A percentile compares a stretch with the other conserved stretches of the same genome.
Conservation (phyloP, 2,888 invertebrate genomes). For the Teleiodes luculella region DNA sequence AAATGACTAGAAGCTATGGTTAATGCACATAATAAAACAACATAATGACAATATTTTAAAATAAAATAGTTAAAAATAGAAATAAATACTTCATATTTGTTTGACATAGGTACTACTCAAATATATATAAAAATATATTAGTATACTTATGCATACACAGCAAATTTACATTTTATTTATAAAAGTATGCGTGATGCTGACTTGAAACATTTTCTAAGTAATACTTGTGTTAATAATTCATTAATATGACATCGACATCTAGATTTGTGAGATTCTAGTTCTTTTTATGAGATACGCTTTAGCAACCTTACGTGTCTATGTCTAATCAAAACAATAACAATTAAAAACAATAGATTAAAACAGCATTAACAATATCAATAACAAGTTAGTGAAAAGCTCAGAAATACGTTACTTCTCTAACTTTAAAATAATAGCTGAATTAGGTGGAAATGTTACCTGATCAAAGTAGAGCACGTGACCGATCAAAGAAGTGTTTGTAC, state of each 20-base stretch:
- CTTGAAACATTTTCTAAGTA: too few species aligned
- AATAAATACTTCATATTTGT: too few species aligned
- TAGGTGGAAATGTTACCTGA: constrained; percentile 60
- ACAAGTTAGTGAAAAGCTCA: too few species aligned
- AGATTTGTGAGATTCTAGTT: too few species aligned
- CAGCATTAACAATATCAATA: too few species aligned
- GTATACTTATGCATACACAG: too few species aligned
- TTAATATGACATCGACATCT: too few species aligned
- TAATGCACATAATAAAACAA: too few species aligned
- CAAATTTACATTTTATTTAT: too few species aligned
- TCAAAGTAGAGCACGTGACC: constrained; percentile 65
- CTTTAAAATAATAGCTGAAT: constrained; percentile 65
- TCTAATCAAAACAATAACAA: not conserved
- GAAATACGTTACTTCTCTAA: constrained; percentile 52
- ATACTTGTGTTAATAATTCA: too few species aligned
- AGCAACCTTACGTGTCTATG: not conserved
- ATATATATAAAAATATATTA: not conserved
- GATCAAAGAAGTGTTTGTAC: constrained; percentile 56
- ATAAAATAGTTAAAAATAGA: not conserved
- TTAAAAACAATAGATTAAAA: not conserved
- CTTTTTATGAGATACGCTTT: not conserved
- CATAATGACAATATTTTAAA: too few species aligned
- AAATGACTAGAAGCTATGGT: not conserved
- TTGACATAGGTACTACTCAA: too few species aligned
- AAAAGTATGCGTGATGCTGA: not conserved